A percentile compares a stretch with the other conserved stretches of the same genome.
phyloP scores from a whole-genome alignment of 2,888 invertebrate genomes.

The Macrophya alboannulata region DNA sequence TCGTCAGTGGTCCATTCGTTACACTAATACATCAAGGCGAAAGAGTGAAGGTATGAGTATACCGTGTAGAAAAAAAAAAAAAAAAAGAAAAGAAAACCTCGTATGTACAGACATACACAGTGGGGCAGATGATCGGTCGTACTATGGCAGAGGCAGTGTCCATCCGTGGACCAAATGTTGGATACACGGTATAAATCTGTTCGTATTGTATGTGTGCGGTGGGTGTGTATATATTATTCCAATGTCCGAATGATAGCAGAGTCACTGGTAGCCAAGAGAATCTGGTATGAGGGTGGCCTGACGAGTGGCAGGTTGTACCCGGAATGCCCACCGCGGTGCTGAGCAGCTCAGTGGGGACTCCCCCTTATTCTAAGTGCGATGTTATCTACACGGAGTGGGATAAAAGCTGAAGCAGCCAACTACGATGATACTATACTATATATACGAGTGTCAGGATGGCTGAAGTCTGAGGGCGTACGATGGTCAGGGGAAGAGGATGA shows the following conservation, averaged over 20 bases:
- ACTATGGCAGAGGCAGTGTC: background rate
- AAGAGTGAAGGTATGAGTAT: background rate
- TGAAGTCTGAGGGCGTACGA: conserved; percentile 57
- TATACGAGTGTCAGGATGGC: conserved; percentile 61
- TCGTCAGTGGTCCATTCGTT: conserved; percentile 44
- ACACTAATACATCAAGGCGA: conserved; percentile 11
- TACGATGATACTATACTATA: conserved; percentile 75
- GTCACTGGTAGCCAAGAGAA: conserved; percentile 53
- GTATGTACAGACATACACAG: background rate
- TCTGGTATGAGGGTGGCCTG: conserved; percentile 76
- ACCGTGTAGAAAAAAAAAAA: background rate
- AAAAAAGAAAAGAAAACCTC: no score
- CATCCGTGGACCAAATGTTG: background rate
- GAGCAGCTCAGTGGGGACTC: conserved; percentile 76
- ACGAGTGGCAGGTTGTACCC: conserved; percentile 79
- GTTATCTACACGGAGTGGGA: conserved; percentile 76
- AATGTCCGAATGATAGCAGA: conserved; percentile 50
- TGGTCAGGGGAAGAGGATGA: conserved; percentile 57
- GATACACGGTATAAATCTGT: conserved; percentile 16
- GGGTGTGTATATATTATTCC: background rate
- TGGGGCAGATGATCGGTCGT: background rate
- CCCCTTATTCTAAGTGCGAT: conserved; percentile 69
- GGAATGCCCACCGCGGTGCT: conserved; percentile 78
- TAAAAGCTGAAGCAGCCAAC: conserved; percentile 76
- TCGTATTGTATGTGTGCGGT: background rate